phyloP scores from a whole-genome alignment of 2,113 vertebrate genomes.

The Donacobius atricapilla region DNA sequence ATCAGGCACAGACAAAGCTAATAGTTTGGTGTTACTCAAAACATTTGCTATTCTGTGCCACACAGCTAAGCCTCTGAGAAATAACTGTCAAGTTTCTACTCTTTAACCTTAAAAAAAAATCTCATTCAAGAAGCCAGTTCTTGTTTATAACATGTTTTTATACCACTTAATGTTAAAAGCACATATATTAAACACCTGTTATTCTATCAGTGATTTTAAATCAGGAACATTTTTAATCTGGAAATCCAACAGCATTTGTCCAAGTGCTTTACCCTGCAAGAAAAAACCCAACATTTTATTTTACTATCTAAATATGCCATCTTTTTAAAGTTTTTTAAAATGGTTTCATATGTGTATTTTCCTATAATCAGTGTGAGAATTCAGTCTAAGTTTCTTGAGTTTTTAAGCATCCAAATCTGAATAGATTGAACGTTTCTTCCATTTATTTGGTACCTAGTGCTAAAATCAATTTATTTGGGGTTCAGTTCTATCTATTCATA shows the following conservation, averaged over 20 bases:
- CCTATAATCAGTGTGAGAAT: background rate
- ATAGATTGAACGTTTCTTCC: background rate
- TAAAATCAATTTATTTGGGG: background rate
- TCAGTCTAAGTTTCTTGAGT: background rate
- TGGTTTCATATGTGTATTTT: background rate
- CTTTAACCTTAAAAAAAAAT: background rate
- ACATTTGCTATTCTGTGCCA: background rate
- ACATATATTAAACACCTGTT: background rate
- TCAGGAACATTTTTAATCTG: conserved; percentile 82
- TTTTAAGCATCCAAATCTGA: background rate
- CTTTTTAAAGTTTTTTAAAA: background rate
- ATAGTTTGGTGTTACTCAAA: conserved; percentile 30
- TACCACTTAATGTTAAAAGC: background rate
- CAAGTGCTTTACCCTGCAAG: conserved; percentile 83
- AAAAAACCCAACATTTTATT: background rate
- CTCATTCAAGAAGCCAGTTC: conserved; percentile 20
- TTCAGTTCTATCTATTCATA: background rate
- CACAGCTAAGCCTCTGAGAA: background rate
- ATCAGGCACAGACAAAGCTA: conserved; percentile 21
- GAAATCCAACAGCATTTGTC: conserved; percentile 88
- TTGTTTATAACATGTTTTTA: conserved; percentile 11
- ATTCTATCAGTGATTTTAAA: conserved; percentile 83
- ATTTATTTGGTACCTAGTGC: background rate
- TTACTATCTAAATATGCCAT: background rate
- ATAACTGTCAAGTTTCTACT: conserved; percentile 1